phyloP scores from a whole-genome alignment of 1,140 invertebrate species.

The Achatina immaculata region DNA sequence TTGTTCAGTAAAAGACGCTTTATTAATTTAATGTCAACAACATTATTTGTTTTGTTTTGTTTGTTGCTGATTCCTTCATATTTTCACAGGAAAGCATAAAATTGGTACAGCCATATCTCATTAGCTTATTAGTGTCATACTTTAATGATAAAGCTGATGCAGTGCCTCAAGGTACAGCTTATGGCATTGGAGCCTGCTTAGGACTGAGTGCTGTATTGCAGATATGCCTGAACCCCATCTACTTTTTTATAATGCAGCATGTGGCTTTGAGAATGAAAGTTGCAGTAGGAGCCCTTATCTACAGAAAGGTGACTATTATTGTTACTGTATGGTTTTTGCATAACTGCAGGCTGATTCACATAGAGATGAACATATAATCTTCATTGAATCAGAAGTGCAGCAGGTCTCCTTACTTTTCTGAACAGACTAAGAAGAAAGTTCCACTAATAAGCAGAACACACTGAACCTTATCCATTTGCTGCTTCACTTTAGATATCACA shows the following conservation, averaged over 20 bases:
- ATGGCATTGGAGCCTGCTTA: conserved; percentile 24
- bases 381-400: no score
- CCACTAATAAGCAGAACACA: no score
- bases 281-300: conserved; percentile 40
- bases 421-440: no score
- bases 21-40: no score
- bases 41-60: background rate
- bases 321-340: no score
- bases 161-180: conserved; percentile 20
- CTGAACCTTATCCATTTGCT: no score
- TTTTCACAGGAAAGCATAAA: conserved; percentile 34
- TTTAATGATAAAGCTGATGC: conserved; percentile 25
- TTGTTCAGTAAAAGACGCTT: no score
- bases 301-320: conserved; percentile 45
- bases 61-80: no score
- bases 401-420: no score
- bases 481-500: no score
- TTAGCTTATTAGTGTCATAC: conserved; percentile 31
- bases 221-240: conserved; percentile 32
- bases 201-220: conserved; percentile 29
- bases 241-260: conserved; percentile 40
- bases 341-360: no score
- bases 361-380: no score
- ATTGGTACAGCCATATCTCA: conserved; percentile 37
- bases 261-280: conserved; percentile 42